Conservation (phyloP, 2,113 vertebrate genomes). For the Pseudopodoces humilis region DNA sequence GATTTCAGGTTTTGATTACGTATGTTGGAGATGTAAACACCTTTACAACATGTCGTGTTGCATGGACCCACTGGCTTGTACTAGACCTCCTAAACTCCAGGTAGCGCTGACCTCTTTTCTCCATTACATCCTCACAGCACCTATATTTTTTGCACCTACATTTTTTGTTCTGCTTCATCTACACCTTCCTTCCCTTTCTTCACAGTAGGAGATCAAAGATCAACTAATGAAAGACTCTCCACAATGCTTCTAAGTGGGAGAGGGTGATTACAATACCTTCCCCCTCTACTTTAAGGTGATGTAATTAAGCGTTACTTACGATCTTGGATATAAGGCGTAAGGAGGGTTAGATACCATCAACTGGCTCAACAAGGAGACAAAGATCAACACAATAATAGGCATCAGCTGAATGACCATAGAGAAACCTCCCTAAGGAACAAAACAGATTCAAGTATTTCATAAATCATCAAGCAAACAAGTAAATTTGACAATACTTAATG, state of each 20-base stretch:
- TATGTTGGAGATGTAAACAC: neutral
- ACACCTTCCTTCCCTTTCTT: neutral
- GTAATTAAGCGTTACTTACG: slow-evolving; percentile 78
- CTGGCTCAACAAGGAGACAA: slow-evolving; percentile 95
- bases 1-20: neutral
- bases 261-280: neutral
- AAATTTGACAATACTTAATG: neutral
- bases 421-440: slow-evolving; percentile 88
- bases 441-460: neutral
- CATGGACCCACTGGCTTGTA: neutral
- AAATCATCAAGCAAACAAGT: neutral
- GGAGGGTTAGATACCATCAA: slow-evolving; percentile 95
- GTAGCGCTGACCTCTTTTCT: neutral
- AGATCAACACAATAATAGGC: slow-evolving; percentile 93
- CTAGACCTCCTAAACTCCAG: neutral
- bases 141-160: neutral
- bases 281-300: neutral
- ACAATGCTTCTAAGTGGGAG: neutral
- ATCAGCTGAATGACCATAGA: slow-evolving; percentile 98
- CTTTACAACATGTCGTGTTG: neutral
- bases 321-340: slow-evolving; percentile 92
- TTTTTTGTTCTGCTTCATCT: neutral
- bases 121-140: neutral
- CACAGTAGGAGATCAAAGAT: neutral
- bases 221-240: neutral